Conservation (phyloP, 2,797 vertebrate genomes). For the Gouania willdenowi region DNA sequence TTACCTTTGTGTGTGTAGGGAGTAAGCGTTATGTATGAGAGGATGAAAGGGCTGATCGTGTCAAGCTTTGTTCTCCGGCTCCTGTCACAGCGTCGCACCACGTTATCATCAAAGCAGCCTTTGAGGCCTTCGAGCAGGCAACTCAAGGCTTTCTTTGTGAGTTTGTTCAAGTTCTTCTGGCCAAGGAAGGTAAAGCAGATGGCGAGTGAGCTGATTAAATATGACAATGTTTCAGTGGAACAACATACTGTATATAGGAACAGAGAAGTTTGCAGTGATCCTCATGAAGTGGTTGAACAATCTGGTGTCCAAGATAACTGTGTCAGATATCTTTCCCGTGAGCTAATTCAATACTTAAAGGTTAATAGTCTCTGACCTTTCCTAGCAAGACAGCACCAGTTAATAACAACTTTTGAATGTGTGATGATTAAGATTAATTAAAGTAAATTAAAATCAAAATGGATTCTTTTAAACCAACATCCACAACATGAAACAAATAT, state of each 20-base stretch:
- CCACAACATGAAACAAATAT: too few species aligned
- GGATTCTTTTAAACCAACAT: too few species aligned
- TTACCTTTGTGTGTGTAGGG: slow-evolving; percentile 27
- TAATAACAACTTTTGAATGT: slow-evolving; percentile 65
- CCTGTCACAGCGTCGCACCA: slow-evolving; percentile 46
- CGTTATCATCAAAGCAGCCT: slow-evolving; percentile 46
- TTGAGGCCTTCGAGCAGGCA: slow-evolving; percentile 29
- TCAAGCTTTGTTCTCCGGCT: slow-evolving; percentile 32
- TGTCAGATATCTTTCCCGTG: too few species aligned
- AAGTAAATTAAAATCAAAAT: too few species aligned
- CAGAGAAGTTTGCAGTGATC: too few species aligned
- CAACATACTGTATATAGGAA: neutral
- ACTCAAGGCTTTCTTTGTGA: slow-evolving; percentile 38
- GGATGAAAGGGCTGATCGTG: slow-evolving; percentile 33
- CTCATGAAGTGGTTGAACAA: too few species aligned
- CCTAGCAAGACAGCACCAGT: slow-evolving; percentile 12
- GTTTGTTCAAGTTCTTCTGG: slow-evolving; percentile 33
- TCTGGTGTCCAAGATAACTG: too few species aligned
- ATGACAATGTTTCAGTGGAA: slow-evolving; percentile 21
- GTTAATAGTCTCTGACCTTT: slow-evolving; percentile 49
- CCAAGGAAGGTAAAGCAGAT: slow-evolving; percentile 7
- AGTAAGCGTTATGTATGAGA: slow-evolving; percentile 30
- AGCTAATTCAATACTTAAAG: too few species aligned
- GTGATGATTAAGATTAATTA: too few species aligned
- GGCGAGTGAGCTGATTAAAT: slow-evolving; percentile 18